A percentile compares a stretch with the other conserved stretches of the same genome.
phyloP scores from a whole-genome alignment of 2,797 vertebrate genomes.

The Coilia nasus region DNA sequence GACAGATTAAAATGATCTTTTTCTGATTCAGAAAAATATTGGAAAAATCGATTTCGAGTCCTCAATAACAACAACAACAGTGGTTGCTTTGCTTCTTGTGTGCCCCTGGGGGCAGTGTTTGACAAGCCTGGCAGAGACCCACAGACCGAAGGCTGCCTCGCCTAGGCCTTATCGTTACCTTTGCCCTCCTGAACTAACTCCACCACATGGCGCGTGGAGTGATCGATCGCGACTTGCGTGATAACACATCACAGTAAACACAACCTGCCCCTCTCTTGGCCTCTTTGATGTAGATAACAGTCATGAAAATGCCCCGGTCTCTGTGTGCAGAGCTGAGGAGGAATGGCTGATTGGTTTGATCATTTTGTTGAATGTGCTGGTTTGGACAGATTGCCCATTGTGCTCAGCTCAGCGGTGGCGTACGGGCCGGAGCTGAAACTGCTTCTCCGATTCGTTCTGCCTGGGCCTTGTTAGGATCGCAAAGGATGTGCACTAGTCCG shows the following conservation, averaged over 20 bases:
- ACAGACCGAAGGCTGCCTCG: background rate
- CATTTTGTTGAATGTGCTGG: background rate
- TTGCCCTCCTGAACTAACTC: constrained; percentile 52
- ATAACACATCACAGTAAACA: constrained; percentile 42
- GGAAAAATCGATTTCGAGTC: background rate
- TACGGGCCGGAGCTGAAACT: background rate
- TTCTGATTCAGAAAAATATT: background rate
- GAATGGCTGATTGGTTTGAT: background rate
- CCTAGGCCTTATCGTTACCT: constrained; percentile 57
- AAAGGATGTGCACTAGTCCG: constrained; percentile 3
- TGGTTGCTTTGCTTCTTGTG: background rate
- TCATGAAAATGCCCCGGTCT: background rate
- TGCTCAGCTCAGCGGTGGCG: background rate
- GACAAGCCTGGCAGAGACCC: constrained; percentile 25
- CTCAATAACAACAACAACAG: background rate
- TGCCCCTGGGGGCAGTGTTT: constrained; percentile 49
- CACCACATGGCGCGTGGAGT: constrained; percentile 53
- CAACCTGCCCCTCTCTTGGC: constrained; percentile 36
- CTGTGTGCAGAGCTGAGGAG: background rate
- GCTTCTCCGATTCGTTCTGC: background rate
- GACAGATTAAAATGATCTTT: background rate
- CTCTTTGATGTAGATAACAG: background rate
- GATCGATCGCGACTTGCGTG: constrained; percentile 58
- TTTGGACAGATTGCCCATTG: background rate
- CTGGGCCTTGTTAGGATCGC: constrained; percentile 2